phyloP scores from a whole-genome alignment of 1,140 invertebrate genomes.

The Calycopis cecrops region DNA sequence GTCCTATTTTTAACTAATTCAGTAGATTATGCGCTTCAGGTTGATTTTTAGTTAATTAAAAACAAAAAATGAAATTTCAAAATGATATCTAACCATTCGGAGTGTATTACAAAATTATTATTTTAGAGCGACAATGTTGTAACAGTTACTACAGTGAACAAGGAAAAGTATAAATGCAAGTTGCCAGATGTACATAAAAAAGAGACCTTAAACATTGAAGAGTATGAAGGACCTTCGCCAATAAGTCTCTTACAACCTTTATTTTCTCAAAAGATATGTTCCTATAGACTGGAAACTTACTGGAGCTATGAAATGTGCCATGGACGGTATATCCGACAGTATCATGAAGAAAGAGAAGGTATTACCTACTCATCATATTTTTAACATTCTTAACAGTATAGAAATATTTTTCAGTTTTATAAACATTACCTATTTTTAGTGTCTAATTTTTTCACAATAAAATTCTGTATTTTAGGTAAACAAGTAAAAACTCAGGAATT shows the following conservation, averaged over 20 bases:
- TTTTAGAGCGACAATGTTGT: slow-evolving; percentile 72
- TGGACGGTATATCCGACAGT: slow-evolving; percentile 92
- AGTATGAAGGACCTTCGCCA: slow-evolving; percentile 83
- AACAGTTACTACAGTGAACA: slow-evolving; percentile 78
- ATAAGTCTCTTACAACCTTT: slow-evolving; percentile 85
- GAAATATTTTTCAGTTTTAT: too few relatives aligned
- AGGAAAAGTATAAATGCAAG: slow-evolving; percentile 85
- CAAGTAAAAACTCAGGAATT: slow-evolving; percentile 88
- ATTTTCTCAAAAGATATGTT: slow-evolving; percentile 85
- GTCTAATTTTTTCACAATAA: too few relatives aligned
- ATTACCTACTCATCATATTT: not conserved
- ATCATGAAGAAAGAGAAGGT: slow-evolving; percentile 95
- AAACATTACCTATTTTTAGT: too few relatives aligned
- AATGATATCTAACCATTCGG: not conserved
- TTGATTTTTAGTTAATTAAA: too few relatives aligned
- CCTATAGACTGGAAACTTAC: slow-evolving; percentile 93
- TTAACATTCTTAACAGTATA: not conserved
- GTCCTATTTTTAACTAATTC: too few relatives aligned
- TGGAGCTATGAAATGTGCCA: slow-evolving; percentile 99
- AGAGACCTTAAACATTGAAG: slow-evolving; percentile 74
- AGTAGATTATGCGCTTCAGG: too few relatives aligned
- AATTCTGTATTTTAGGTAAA: slow-evolving; percentile 76
- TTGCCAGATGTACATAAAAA: slow-evolving; percentile 81
- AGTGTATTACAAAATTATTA: slow-evolving; percentile 27
- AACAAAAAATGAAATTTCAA: not conserved